Conservation (phyloP, 2,113 vertebrate species). For the Austrofundulus limnaeus region DNA sequence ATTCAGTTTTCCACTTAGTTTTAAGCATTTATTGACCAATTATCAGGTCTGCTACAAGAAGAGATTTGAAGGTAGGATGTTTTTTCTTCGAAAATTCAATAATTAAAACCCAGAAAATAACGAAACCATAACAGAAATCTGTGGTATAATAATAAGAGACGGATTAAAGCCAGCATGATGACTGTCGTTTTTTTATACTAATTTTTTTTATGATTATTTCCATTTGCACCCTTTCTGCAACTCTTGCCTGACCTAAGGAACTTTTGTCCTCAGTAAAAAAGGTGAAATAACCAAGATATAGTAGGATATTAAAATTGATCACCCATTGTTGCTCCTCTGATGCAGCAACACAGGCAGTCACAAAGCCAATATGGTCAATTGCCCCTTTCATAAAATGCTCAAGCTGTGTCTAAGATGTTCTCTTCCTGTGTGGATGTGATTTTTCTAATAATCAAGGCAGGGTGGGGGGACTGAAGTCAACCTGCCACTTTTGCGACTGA, state of each 20-base stretch:
- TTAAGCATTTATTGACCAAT: constrained; percentile 78
- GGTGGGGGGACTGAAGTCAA: too few species aligned
- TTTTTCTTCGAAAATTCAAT: constrained; percentile 44
- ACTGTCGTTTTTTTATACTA: not conserved
- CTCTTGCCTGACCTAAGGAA: not conserved
- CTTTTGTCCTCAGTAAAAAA: not conserved
- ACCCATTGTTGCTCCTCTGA: not conserved
- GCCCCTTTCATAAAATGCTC: too few species aligned
- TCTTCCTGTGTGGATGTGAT: too few species aligned
- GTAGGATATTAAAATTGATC: too few species aligned
- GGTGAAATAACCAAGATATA: not conserved
- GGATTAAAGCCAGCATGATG: too few species aligned
- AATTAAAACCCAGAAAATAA: constrained; percentile 44
- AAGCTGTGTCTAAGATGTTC: too few species aligned
- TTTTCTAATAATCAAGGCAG: too few species aligned
- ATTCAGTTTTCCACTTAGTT: constrained; percentile 48
- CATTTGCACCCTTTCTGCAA: not conserved
- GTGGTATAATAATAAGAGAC: constrained; percentile 7
- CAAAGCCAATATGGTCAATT: not conserved
- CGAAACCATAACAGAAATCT: constrained; percentile 39
- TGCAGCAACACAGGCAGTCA: not conserved
- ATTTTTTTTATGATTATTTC: too few species aligned
- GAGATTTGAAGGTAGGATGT: constrained; percentile 73
- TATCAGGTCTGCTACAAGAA: constrained; percentile 61
- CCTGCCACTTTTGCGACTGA: not conserved